A percentile compares a stretch with the other conserved stretches of the same genome.
Conservation (phyloP, 92 coral and sea anemone genomes). For the Epizoanthus ramosus region DNA sequence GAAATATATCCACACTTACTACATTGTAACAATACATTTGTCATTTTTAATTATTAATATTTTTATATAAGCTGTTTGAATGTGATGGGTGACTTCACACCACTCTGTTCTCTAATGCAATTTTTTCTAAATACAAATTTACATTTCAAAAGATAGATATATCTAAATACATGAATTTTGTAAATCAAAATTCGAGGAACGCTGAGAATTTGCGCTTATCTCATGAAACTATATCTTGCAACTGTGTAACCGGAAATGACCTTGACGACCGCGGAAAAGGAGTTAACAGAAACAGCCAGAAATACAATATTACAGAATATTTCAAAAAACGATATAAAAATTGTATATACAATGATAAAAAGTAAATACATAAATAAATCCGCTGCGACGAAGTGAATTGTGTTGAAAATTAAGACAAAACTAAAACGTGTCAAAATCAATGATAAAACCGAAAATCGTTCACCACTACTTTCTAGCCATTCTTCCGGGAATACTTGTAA, state of each 20-base stretch:
- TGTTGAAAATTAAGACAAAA: too few species aligned
- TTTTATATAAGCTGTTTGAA: too few species aligned
- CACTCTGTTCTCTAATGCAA: too few species aligned
- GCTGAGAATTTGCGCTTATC: slow-evolving; percentile 15
- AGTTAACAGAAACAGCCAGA: background rate
- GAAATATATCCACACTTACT: too few species aligned
- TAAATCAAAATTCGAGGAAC: slow-evolving; percentile 16
- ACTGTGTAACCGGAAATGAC: slow-evolving; percentile 27
- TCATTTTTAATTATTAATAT: too few species aligned
- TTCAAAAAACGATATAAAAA: slow-evolving; percentile 4
- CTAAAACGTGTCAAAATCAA: background rate
- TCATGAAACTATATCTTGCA: background rate
- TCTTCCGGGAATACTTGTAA: background rate
- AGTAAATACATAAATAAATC: too few species aligned
- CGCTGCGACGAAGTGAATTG: too few species aligned
- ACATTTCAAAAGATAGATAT: too few species aligned
- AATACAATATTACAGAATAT: background rate
- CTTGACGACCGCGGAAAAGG: slow-evolving; percentile 6
- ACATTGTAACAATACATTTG: too few species aligned
- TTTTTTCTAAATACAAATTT: too few species aligned
- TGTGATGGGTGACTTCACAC: too few species aligned
- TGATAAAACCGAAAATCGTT: background rate
- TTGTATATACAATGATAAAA: background rate
- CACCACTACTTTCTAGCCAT: background rate
- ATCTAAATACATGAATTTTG: background rate